phyloP scores from a whole-genome alignment of 2,888 invertebrate genomes.

The Clepsis dumicolana region DNA sequence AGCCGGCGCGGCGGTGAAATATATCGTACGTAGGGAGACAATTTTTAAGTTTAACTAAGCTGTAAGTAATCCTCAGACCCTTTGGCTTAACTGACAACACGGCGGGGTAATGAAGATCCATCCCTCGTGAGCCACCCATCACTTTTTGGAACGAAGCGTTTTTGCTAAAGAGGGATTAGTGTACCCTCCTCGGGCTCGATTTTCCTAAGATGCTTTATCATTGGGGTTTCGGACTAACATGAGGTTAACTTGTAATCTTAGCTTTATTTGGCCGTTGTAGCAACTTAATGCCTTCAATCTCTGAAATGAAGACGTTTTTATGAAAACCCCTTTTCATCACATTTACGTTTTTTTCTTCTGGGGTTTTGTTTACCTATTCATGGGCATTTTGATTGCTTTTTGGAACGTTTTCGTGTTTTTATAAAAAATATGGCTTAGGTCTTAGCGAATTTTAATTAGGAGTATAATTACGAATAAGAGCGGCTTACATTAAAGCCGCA shows the following conservation, averaged over 20 bases:
- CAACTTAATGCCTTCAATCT: slow-evolving; percentile 77
- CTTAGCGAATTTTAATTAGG: slow-evolving; percentile 22
- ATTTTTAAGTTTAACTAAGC: slow-evolving; percentile 78
- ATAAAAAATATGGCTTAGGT: neutral
- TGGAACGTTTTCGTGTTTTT: slow-evolving; percentile 1
- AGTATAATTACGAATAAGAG: slow-evolving; percentile 18
- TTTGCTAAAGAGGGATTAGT: slow-evolving; percentile 86
- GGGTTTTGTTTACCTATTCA: neutral
- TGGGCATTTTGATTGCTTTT: neutral
- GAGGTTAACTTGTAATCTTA: slow-evolving; percentile 87
- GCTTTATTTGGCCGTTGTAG: slow-evolving; percentile 83
- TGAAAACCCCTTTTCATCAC: slow-evolving; percentile 71
- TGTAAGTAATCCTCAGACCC: slow-evolving; percentile 78
- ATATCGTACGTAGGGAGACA: slow-evolving; percentile 39
- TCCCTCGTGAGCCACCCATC: slow-evolving; percentile 83
- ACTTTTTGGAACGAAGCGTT: slow-evolving; percentile 85
- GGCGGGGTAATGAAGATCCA: slow-evolving; percentile 83
- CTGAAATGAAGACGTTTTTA: slow-evolving; percentile 79
- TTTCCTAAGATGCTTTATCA: slow-evolving; percentile 86
- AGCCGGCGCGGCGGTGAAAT: slow-evolving; percentile 1
- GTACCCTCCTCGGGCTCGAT: slow-evolving; percentile 81
- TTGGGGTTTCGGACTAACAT: slow-evolving; percentile 84
- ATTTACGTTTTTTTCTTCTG: slow-evolving; percentile 55
- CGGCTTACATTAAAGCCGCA: slow-evolving; percentile 16
- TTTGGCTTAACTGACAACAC: slow-evolving; percentile 83